Evolutionary conservation across 2,113 vertebrate genomes (phyloP), one percentile per base, ranked within the genome.

Genomic region (Malurus elegans): DNA sequence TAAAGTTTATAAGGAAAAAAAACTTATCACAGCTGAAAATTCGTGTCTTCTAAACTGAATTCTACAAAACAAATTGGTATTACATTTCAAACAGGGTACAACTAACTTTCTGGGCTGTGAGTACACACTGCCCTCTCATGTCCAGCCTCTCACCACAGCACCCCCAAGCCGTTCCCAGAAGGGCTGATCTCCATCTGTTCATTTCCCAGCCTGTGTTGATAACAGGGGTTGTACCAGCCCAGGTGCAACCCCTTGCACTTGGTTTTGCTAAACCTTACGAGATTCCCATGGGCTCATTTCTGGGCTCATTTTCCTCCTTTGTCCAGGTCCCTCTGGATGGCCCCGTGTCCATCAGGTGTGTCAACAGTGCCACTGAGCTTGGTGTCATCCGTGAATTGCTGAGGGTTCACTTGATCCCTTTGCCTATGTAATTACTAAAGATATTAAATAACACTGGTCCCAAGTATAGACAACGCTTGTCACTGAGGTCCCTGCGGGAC

Each of bases 381-480:
- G 26, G 18, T 51, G 16, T 29, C 24, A n/a, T n/a, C 20, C 8
- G 20, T 14, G 66, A 54, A 40, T 28, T 86, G 4, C 31, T 66
- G 40, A 79, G 12, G 6, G 60, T 79, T 25, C 13, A 42, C 31
- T 48, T 4, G 7, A 47, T 48, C 4, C 17, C 20, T 50, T 54
- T 47, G 7, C 32, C 28, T 28, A 26, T 57, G 28, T 17, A 16
- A 71, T 64, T 56, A 48, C 40, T 34, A 5, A 42, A 48, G 31
- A 34, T 21, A 42, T 21, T 56, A 38, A 54, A 38, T 23, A 47
- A 4, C 3, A 7, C 17, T 9, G 14, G 42, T 57, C 32, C 48
- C 32, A n/a, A n/a, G 0, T n/a, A 38, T 5, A 6, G 40, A 32
- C 19, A 21, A 9, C 10, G 36, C 7, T 36, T 26, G 21, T 34